Evolutionary conservation across 2,797 vertebrate genomes (phyloP).

Genomic region (Enteromius fasciolatus): DNA sequence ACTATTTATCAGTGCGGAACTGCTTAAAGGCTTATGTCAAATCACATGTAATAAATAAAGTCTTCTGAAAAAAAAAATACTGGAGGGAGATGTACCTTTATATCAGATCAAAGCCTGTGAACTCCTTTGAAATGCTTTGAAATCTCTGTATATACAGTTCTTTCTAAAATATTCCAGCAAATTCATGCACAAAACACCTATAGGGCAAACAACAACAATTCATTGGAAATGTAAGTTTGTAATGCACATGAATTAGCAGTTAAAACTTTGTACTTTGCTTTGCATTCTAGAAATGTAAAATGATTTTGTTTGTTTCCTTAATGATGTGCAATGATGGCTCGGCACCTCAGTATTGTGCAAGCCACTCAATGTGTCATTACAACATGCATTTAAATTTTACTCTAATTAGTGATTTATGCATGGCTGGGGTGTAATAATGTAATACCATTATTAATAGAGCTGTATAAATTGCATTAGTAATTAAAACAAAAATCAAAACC

Average conservation of each 20-base stretch:
- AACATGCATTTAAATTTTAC: conserved; percentile 83
- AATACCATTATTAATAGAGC: conserved; percentile 80
- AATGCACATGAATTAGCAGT: neutral
- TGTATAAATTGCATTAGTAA: conserved; percentile 81
- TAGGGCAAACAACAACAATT: neutral
- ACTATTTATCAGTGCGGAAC: neutral
- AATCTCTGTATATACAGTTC: neutral
- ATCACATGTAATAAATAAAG: neutral
- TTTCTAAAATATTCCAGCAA: no score
- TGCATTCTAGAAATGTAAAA: neutral
- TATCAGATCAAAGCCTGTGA: neutral
- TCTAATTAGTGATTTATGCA: conserved; percentile 84
- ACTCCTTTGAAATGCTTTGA: neutral
- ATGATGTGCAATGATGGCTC: conserved; percentile 76
- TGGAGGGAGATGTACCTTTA: neutral
- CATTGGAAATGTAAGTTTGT: neutral
- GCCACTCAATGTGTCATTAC: conserved; percentile 81
- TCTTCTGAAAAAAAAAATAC: neutral
- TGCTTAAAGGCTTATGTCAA: neutral
- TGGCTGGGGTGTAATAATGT: conserved; percentile 66
- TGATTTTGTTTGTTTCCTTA: neutral
- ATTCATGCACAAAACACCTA: neutral
- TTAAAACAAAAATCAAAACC: conserved; percentile 80
- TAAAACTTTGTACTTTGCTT: neutral
- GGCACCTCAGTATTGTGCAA: conserved; percentile 79